These are phyloP conservation scores for Stomatorhinus ivindoensis DNA, from an alignment of 2,113 vertebrate genomes.

Conservation along the genomic window DNA sequence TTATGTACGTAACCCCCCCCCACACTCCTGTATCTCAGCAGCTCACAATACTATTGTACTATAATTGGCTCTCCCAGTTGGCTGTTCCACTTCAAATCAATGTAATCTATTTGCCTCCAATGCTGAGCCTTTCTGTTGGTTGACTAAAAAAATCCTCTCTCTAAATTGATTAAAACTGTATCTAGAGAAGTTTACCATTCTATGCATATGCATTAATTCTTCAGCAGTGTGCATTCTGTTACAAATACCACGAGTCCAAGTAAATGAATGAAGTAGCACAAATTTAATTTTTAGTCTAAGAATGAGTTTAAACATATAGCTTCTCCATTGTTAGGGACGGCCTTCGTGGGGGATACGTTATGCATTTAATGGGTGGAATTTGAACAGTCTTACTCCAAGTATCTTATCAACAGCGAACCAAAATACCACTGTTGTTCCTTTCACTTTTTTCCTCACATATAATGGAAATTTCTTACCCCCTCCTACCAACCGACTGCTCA, in stretches of 20 bases:
- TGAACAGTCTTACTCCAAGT: not conserved
- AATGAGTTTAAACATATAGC: not conserved
- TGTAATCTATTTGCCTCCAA: not conserved
- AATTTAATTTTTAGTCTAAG: not conserved
- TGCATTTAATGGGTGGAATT: not conserved
- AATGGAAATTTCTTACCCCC: too few relatives aligned
- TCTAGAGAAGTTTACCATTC: not conserved
- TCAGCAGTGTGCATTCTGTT: not conserved
- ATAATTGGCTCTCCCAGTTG: not conserved
- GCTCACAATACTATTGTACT: not conserved
- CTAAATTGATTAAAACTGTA: not conserved
- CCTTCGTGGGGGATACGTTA: too few relatives aligned
- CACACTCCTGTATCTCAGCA: not conserved
- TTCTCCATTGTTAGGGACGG: not conserved
- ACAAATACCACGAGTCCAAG: not conserved
- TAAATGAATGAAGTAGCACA: not conserved
- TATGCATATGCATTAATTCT: not conserved
- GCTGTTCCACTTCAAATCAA: not conserved
- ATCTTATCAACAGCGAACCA: not conserved
- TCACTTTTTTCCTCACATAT: too few relatives aligned
- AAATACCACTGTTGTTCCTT: too few relatives aligned
- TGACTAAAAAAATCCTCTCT: not conserved
- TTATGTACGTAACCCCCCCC: not conserved
- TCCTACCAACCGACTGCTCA: too few relatives aligned
- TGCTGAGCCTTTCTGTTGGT: not conserved